A percentile compares a stretch with the other conserved stretches of the same genome.
These are phyloP conservation scores for Sturmia bella DNA, from an alignment of 2,888 invertebrate species.

Conservation along the genomic window DNA sequence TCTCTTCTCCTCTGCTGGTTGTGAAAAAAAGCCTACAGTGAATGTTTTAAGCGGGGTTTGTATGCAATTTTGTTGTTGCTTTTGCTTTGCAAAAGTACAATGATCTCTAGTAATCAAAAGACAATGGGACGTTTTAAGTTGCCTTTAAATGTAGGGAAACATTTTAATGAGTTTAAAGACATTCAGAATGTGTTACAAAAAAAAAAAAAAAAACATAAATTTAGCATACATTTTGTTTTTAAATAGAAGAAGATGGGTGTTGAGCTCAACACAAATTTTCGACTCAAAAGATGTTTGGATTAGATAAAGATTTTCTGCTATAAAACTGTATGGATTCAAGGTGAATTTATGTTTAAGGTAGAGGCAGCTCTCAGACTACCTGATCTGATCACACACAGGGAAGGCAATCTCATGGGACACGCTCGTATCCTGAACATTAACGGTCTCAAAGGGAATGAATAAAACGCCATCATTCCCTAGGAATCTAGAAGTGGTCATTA, in stretches of 20 bases:
- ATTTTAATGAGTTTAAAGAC: conserved; percentile 46
- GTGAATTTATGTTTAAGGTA: too few relatives aligned
- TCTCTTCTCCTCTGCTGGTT: not conserved
- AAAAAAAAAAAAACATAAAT: not conserved
- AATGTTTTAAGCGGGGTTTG: conserved; percentile 6
- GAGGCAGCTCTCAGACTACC: too few relatives aligned
- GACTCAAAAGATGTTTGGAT: not conserved
- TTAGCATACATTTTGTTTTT: not conserved
- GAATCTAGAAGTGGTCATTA: too few relatives aligned
- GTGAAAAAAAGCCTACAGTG: not conserved
- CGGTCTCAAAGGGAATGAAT: too few relatives aligned
- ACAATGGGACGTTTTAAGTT: conserved; percentile 31
- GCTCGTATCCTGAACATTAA: too few relatives aligned
- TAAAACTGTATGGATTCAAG: too few relatives aligned
- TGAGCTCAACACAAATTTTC: not conserved
- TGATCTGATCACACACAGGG: too few relatives aligned
- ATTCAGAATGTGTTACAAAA: conserved; percentile 39
- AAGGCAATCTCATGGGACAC: too few relatives aligned
- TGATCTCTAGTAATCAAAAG: conserved; percentile 70
- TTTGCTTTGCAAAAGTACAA: conserved; percentile 70
- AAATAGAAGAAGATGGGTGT: too few relatives aligned
- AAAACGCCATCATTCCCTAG: too few relatives aligned
- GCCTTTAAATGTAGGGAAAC: conserved; percentile 55
- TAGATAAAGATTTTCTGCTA: too few relatives aligned
- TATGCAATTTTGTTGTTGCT: conserved; percentile 10